A percentile compares a stretch with the other conserved stretches of the same genome.
These are phyloP conservation scores for Gallirallus australis DNA, from an alignment of 2,797 vertebrate species.

Conservation along the genomic window DNA sequence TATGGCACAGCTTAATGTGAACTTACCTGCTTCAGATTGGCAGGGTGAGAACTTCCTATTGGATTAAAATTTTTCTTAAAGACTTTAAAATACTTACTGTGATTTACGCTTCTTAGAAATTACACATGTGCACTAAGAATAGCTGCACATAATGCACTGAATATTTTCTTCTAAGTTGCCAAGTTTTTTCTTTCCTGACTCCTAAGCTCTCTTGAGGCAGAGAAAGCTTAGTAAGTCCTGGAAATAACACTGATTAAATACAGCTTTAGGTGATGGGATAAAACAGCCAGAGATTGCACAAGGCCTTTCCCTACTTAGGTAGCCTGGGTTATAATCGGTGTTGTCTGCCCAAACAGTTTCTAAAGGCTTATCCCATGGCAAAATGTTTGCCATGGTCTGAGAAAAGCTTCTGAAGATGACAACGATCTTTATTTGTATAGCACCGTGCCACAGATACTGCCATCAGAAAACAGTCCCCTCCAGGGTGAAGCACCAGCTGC, in stretches of 20 bases:
- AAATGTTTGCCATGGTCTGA: background rate
- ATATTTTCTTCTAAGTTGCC: background rate
- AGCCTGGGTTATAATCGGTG: background rate
- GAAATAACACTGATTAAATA: background rate
- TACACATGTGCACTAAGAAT: background rate
- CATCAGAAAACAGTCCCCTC: background rate
- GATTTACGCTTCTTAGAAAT: background rate
- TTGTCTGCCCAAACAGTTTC: background rate
- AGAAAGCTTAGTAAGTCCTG: background rate
- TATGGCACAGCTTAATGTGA: background rate
- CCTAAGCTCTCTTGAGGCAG: background rate
- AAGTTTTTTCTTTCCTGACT: background rate
- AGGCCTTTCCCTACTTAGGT: background rate
- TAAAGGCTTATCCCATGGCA: background rate
- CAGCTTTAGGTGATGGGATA: background rate
- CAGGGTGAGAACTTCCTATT: background rate
- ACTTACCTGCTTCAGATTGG: background rate
- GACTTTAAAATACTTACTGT: background rate
- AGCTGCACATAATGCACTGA: background rate
- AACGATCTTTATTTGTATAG: background rate
- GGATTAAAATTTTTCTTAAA: background rate
- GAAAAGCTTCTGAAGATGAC: background rate
- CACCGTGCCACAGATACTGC: background rate
- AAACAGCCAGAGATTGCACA: background rate
- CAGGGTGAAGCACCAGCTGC: background rate